A percentile compares a stretch with the other conserved stretches of the same genome.
Evolutionary conservation across 2,797 vertebrate genomes (phyloP).

Genomic region (Peromyscus melanophrys): DNA sequence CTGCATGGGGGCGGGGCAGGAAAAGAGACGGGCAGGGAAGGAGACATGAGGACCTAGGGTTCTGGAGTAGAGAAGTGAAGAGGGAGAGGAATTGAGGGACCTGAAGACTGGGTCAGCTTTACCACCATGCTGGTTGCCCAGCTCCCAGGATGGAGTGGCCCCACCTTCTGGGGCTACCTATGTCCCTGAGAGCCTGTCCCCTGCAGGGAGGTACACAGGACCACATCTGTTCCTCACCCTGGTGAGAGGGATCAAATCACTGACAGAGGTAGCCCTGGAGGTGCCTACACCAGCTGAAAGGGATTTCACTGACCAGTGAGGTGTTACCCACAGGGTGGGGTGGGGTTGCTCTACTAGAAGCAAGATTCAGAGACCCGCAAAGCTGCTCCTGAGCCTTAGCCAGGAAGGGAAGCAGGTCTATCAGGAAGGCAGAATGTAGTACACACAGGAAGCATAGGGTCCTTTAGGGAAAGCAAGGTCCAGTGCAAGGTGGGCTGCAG

Average conservation of each 20-base stretch:
- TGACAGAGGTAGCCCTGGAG: not conserved
- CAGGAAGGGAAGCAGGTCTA: not conserved
- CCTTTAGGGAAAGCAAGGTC: not conserved
- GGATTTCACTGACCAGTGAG: not conserved
- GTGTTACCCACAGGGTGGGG: not conserved
- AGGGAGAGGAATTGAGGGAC: not conserved
- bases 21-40: no score
- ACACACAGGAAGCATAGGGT: accelerated
- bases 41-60: not conserved
- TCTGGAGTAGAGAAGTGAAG: no score
- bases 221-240: accelerated
- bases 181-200: not conserved
- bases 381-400: accelerated
- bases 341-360: not conserved
- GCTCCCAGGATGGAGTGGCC: not conserved
- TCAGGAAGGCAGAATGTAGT: accelerated
- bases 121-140: no score
- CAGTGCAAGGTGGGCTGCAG: not conserved
- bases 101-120: not conserved
- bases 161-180: accelerated
- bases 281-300: no score
- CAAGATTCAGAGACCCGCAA: not conserved
- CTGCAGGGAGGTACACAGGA: not conserved
- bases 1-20: not conserved
- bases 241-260: accelerated